Base-by-base conservation (phyloP, 1,140 invertebrate species). In the Drepana arcuata region DNA sequence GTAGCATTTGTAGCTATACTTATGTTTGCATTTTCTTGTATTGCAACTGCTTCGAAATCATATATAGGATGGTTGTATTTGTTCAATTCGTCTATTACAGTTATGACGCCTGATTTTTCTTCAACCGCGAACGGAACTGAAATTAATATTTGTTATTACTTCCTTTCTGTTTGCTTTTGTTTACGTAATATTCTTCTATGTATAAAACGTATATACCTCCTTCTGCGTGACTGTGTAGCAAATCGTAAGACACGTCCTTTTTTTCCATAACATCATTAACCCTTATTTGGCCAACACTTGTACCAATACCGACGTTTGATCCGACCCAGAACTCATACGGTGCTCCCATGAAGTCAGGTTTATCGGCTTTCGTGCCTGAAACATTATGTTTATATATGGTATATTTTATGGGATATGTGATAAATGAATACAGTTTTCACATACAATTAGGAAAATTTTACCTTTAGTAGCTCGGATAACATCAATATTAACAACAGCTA, bases 261-360 rank as follows among this genome's bases (percentile, higher is more conserved):
- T 86, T 88, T 43, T 92, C 89, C 27, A 90, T 85, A 1, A 88
- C 86, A 41, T 92, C 88, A 11, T 89, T 91, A 0, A 93, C 86
- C 36, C 90, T 81, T 23, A 94, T 91, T 75, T 95, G 93, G 1
- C 95, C 95, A 25, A 97, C 89, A 50, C 92, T 94, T 0, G 93
- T 94, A 4, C 93, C 93, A 29, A 94, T 83, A 0, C 89, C 88
- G 0, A 92, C 92, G 62, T 93, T 93, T 32, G 91, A 91, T 1
- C 92, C 91, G 10, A 97, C 92, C 90, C 92, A 94, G 74, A 97
- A 95, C 46, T 94, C 91, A 60, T 96, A 97, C 0, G 95, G 93
- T 0, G 93, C 88, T 14, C 95, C 94, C 14, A 94, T 83, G 61
- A 98, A 97, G 45, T 93, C 89, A 0, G 95, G 95, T 18, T 83